Evolutionary conservation across 1,140 invertebrate species (phyloP).

Genomic region (Anoplolepis gracilipes): DNA sequence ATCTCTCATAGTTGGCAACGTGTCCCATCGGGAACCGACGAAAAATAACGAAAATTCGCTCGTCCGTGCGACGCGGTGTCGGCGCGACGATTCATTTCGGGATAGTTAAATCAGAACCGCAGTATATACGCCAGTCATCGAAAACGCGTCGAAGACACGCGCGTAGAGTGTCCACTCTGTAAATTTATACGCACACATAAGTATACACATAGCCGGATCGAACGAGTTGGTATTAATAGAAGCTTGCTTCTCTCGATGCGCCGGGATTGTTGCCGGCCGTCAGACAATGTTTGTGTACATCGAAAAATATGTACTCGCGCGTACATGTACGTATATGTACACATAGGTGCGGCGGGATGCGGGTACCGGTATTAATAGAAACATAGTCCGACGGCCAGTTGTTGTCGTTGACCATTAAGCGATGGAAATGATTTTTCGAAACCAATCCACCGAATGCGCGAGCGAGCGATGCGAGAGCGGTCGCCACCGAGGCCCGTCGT

Average conservation of each 20-base stretch:
- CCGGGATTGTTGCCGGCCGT: constrained; percentile 50
- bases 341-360: neutral
- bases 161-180: constrained; percentile 28
- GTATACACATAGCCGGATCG: constrained; percentile 12
- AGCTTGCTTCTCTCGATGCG: constrained; percentile 68
- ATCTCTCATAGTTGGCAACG: constrained; percentile 61
- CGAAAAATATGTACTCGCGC: constrained; percentile 44
- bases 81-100: constrained; percentile 82
- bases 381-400: constrained; percentile 59
- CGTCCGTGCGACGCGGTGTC: constrained; percentile 75
- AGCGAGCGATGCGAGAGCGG: constrained; percentile 65
- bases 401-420: constrained; percentile 75
- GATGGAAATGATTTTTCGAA: constrained; percentile 82
- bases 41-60: constrained; percentile 76
- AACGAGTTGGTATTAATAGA: constrained; percentile 81
- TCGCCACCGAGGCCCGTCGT: constrained; percentile 65
- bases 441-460: constrained; percentile 75
- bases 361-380: constrained; percentile 80
- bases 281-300: constrained; percentile 29
- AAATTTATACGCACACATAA: neutral
- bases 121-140: constrained; percentile 61
- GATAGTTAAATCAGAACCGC: constrained; percentile 77
- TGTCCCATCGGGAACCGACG: constrained; percentile 41
- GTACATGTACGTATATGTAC: neutral
- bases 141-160: constrained; percentile 78